A percentile compares a stretch with the other conserved stretches of the same genome.
Conservation (phyloP, 2,888 invertebrate species). For the Ochropleura leucogaster region DNA sequence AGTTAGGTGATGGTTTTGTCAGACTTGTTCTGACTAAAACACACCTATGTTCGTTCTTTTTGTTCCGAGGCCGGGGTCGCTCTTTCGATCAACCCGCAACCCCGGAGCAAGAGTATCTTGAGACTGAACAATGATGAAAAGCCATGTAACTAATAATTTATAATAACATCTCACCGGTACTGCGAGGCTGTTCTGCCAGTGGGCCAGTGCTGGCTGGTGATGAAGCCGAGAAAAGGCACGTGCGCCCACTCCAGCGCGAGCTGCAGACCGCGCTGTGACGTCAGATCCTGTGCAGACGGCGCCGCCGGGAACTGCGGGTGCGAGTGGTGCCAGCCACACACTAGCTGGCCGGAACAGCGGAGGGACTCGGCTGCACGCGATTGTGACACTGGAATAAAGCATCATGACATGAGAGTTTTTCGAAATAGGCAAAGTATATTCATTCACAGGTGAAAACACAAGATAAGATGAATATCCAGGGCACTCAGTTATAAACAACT, state of each 20-base stretch:
- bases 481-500: too few species aligned
- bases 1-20: too few species aligned
- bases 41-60: too few species aligned
- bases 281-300: conserved; percentile 93
- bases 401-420: neutral
- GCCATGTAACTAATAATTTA: too few species aligned
- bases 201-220: conserved; percentile 92
- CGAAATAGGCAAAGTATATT: too few species aligned
- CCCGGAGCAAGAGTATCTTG: neutral
- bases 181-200: conserved; percentile 89
- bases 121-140: neutral
- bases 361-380: conserved; percentile 91
- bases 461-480: too few species aligned
- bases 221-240: conserved; percentile 91
- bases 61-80: too few species aligned
- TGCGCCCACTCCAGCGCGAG: conserved; percentile 80
- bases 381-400: conserved; percentile 81
- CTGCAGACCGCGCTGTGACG: conserved; percentile 91
- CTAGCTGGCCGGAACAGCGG: conserved; percentile 81
- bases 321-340: conserved; percentile 95
- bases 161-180: conserved; percentile 77
- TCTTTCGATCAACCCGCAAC: too few species aligned
- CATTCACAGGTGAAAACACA: too few species aligned
- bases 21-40: too few species aligned
- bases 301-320: conserved; percentile 93